phyloP scores from a whole-genome alignment of 2,113 vertebrate genomes.

The Syngnathoides biaculeatus region DNA sequence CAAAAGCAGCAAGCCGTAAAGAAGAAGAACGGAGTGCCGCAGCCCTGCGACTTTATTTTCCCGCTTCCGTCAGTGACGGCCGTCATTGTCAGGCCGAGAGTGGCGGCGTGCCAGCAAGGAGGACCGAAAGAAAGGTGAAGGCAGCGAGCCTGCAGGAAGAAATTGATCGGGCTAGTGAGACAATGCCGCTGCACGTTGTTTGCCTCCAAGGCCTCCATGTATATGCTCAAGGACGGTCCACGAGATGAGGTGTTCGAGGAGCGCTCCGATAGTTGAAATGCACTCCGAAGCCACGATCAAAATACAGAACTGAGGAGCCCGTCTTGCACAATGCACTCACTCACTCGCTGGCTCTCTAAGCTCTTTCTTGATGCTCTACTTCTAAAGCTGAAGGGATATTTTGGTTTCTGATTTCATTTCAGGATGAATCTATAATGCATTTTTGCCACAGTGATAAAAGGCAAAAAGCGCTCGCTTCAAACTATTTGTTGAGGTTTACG shows the following conservation, averaged over 20 bases:
- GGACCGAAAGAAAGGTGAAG: background rate
- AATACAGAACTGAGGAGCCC: background rate
- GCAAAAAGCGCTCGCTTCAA: too few relatives aligned
- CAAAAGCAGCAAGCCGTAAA: background rate
- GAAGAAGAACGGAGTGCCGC: constrained; percentile 1
- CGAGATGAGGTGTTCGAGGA: background rate
- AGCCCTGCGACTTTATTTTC: background rate
- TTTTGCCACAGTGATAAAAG: too few relatives aligned
- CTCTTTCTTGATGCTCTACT: too few relatives aligned
- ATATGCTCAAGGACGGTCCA: background rate
- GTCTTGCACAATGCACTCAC: background rate
- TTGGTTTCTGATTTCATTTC: too few relatives aligned
- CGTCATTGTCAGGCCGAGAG: background rate
- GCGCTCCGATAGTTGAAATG: background rate
- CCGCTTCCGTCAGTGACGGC: background rate
- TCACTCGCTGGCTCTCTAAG: background rate
- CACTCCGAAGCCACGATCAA: background rate
- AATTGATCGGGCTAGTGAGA: background rate
- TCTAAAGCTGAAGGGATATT: too few relatives aligned
- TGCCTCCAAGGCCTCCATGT: background rate
- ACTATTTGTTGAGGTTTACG: too few relatives aligned
- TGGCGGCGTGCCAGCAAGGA: background rate
- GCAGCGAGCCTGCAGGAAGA: background rate
- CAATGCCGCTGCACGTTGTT: background rate
- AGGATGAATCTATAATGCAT: too few relatives aligned